Evolutionary conservation across 2,113 vertebrate species (phyloP).

Genomic region (Neogale vison): DNA sequence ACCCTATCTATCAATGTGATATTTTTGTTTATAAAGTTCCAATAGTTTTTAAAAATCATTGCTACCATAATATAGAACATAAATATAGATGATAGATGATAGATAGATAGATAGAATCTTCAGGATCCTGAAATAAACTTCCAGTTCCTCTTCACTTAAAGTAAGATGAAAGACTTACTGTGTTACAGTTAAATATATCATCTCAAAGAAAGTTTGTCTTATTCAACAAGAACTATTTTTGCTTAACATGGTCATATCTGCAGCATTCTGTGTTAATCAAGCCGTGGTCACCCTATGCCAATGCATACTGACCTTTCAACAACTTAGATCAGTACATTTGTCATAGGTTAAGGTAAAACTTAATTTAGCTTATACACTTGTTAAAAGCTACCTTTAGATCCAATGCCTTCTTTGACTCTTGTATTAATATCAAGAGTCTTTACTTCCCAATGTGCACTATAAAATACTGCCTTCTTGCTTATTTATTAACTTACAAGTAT

Average conservation of each 20-base stretch:
- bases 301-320: background rate
- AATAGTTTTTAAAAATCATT: background rate
- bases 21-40: background rate
- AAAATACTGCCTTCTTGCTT: background rate
- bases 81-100: background rate
- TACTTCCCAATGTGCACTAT: background rate
- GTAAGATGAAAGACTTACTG: background rate
- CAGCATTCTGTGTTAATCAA: background rate
- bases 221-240: background rate
- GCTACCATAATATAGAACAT: background rate
- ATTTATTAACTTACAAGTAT: slow-evolving; percentile 2
- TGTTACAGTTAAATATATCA: background rate
- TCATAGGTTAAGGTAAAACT: background rate
- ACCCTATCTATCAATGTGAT: background rate
- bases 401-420: background rate
- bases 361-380: background rate
- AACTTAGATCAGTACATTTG: background rate
- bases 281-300: background rate
- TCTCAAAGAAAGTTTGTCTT: background rate
- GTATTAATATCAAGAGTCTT: background rate
- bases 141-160: background rate
- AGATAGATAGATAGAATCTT: background rate
- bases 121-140: background rate
- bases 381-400: background rate
- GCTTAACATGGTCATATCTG: background rate